phyloP scores from a whole-genome alignment of 1,140 invertebrate species.

The Elymnias hypermnestra region DNA sequence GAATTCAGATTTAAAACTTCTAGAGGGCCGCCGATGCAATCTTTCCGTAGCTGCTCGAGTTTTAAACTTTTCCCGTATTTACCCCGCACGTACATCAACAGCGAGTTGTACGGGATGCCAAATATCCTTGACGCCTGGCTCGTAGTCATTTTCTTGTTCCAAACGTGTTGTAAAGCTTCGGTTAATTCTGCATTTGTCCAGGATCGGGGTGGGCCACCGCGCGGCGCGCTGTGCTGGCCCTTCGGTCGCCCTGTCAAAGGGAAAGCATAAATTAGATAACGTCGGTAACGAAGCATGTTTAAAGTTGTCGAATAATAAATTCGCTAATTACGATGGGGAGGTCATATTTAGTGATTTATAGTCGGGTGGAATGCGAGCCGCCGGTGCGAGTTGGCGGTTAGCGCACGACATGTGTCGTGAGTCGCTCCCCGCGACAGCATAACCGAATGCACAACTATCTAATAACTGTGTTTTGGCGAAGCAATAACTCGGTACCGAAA shows the following conservation, averaged over 20 bases:
- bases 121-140: constrained; percentile 92
- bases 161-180: constrained; percentile 91
- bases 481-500: constrained; percentile 38
- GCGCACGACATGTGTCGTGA: constrained; percentile 64
- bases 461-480: constrained; percentile 62
- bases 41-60: constrained; percentile 89
- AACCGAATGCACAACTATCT: constrained; percentile 62
- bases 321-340: constrained; percentile 45
- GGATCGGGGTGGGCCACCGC: constrained; percentile 90
- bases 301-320: constrained; percentile 32
- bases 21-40: constrained; percentile 86
- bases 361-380: constrained; percentile 30
- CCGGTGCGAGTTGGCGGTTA: constrained; percentile 15
- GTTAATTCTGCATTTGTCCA: constrained; percentile 94
- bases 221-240: constrained; percentile 91
- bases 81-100: constrained; percentile 94
- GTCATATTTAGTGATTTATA: constrained; percentile 46
- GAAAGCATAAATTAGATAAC: constrained; percentile 20
- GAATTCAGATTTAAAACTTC: constrained; percentile 83
- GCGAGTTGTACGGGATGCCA: constrained; percentile 93
- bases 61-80: constrained; percentile 94
- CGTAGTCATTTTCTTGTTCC: constrained; percentile 97
- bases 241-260: constrained; percentile 80
- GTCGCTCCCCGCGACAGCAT: constrained; percentile 34
- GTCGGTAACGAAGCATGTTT: background rate